Evolutionary conservation across 2,888 invertebrate species (phyloP).

Genomic region (Acrobasis consociella): DNA sequence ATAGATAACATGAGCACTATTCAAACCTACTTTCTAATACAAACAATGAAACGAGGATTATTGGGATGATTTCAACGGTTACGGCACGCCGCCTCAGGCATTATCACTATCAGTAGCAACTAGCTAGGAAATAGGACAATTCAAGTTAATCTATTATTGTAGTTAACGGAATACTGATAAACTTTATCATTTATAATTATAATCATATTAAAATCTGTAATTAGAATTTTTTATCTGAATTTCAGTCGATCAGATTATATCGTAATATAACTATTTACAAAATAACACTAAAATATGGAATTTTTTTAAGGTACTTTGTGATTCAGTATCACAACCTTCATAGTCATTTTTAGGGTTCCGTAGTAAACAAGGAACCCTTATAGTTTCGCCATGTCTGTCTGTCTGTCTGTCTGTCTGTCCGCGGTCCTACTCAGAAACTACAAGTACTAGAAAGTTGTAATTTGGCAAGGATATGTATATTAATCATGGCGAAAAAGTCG

Average conservation of each 20-base stretch:
- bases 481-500: too few species aligned
- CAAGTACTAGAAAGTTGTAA: too few species aligned
- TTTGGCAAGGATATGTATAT: too few species aligned
- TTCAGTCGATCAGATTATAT: neutral
- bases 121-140: constrained; percentile 4
- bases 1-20: constrained; percentile 26
- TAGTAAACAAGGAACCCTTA: too few species aligned
- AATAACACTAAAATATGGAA: neutral
- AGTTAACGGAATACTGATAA: neutral
- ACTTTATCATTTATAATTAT: neutral
- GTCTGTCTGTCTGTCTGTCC: too few species aligned
- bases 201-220: neutral
- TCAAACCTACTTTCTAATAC: constrained; percentile 23
- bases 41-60: constrained; percentile 21
- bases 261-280: neutral
- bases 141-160: constrained; percentile 6
- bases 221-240: neutral
- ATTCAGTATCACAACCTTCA: too few species aligned
- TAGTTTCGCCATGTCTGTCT: too few species aligned
- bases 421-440: too few species aligned
- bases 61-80: constrained; percentile 10
- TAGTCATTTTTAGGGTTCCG: too few species aligned
- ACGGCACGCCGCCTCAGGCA: constrained; percentile 4
- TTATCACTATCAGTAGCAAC: constrained; percentile 10
- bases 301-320: too few species aligned